These are phyloP conservation scores for Trachythela sp. DNA, from an alignment of 64 coral and sea anemone species.

Conservation along the genomic window DNA sequence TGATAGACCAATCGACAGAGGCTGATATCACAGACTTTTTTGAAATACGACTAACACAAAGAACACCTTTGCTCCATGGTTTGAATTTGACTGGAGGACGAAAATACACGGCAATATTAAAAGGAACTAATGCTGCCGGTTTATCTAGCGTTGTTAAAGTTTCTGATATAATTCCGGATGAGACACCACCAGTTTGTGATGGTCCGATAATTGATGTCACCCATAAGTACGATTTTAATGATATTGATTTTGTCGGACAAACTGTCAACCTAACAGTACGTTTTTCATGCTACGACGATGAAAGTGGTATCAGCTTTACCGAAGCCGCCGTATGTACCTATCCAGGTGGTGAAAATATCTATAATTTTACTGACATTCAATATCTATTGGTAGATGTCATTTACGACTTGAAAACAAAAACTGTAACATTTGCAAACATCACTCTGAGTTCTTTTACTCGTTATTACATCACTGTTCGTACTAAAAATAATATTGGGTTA, in stretches of 20 bases:
- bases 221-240: conserved; percentile 22
- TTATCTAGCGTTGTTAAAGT: conserved; percentile 45
- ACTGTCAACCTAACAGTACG: conserved; percentile 53
- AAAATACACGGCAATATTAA: conserved; percentile 62
- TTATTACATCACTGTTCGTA: conserved; percentile 69
- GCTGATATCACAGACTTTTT: conserved; percentile 64
- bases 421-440: conserved; percentile 36
- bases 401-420: conserved; percentile 33
- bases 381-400: conserved; percentile 18
- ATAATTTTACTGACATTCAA: conserved; percentile 32
- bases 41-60: conserved; percentile 65
- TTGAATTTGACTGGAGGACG: conserved; percentile 55
- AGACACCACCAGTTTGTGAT: conserved; percentile 55
- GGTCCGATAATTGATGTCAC: conserved; percentile 53
- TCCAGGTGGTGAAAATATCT: conserved; percentile 78
- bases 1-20: conserved; percentile 32
- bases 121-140: conserved; percentile 75
- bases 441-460: conserved; percentile 48
- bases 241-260: conserved; percentile 77
- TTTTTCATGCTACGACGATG: conserved; percentile 61
- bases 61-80: conserved; percentile 62
- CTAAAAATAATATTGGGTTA: conserved; percentile 61
- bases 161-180: conserved; percentile 69
- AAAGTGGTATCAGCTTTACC: conserved; percentile 58
- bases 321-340: conserved; percentile 71